phyloP scores from a whole-genome alignment of 2,113 vertebrate species.

The Nyctereutes procyonoides region DNA sequence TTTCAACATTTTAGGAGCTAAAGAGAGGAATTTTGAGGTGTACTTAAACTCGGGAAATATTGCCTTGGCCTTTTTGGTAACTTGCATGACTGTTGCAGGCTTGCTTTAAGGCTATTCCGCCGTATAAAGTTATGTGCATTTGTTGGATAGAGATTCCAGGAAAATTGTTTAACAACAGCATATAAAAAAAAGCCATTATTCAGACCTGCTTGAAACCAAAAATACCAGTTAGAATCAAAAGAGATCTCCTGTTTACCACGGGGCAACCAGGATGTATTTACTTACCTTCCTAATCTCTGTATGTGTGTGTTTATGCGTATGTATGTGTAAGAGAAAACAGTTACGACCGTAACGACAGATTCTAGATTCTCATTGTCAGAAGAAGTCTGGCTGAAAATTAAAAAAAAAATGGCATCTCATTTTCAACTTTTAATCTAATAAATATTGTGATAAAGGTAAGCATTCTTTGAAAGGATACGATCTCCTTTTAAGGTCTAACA shows the following conservation, averaged over 20 bases:
- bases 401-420: not conserved
- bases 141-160: slow-evolving; percentile 78
- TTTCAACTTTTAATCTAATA: not conserved
- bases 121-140: slow-evolving; percentile 72
- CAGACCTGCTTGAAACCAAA: slow-evolving; percentile 61
- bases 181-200: slow-evolving; percentile 80
- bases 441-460: slow-evolving; percentile 18
- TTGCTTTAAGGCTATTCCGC: slow-evolving; percentile 69
- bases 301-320: not conserved
- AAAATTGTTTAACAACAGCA: slow-evolving; percentile 82
- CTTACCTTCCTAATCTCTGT: slow-evolving; percentile 32
- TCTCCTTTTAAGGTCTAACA: slow-evolving; percentile 15
- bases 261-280: slow-evolving; percentile 46
- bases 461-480: not conserved
- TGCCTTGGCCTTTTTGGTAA: slow-evolving; percentile 74
- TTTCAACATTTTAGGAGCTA: slow-evolving; percentile 81
- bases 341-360: not conserved
- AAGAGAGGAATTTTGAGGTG: slow-evolving; percentile 80
- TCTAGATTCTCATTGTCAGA: not conserved
- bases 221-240: slow-evolving; percentile 76
- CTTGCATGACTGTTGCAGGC: slow-evolving; percentile 69
- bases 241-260: slow-evolving; percentile 45
- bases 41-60: slow-evolving; percentile 77
- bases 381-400: not conserved
- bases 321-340: not conserved